These are phyloP conservation scores for Rhinolophus ferrumequinum DNA, from an alignment of 2,113 vertebrate species.

Conservation along the genomic window DNA sequence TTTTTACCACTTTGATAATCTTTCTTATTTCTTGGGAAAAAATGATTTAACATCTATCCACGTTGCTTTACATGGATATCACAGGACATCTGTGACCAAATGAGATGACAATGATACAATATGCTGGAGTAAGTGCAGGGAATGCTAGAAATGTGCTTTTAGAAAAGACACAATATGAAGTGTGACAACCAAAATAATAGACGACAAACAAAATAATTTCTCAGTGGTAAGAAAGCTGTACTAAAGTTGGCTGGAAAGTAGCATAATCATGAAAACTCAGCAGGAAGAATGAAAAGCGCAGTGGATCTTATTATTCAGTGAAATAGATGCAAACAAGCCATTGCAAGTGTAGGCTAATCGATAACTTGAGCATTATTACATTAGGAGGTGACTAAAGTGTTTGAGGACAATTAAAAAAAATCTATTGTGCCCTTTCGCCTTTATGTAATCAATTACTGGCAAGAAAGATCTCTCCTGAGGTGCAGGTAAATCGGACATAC, in stretches of 20 bases:
- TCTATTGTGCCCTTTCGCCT: constrained; percentile 45
- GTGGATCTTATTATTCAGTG: constrained; percentile 40
- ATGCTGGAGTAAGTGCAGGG: not conserved
- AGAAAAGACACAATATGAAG: constrained; percentile 8
- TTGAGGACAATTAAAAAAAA: not conserved
- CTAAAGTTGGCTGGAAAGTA: constrained; percentile 42
- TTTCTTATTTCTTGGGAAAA: not conserved
- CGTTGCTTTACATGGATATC: not conserved
- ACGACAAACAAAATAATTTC: constrained; percentile 52
- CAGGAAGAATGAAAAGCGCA: constrained; percentile 27
- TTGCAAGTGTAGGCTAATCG: not conserved
- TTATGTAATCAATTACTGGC: constrained; percentile 36
- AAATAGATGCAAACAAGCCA: constrained; percentile 44
- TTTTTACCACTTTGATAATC: not conserved
- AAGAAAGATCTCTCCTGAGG: constrained; percentile 51
- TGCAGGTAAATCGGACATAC: constrained; percentile 86
- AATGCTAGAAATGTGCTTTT: not conserved
- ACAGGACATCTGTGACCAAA: constrained; percentile 26
- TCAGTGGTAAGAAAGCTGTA: constrained; percentile 47
- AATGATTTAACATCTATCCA: not conserved
- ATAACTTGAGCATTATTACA: constrained; percentile 1
- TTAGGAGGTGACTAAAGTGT: constrained; percentile 45
- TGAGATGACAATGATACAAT: constrained; percentile 37
- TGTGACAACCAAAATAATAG: constrained; percentile 7
- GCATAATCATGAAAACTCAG: constrained; percentile 47